Conservation (phyloP, 2,797 vertebrate genomes). For the Mycteria americana region DNA sequence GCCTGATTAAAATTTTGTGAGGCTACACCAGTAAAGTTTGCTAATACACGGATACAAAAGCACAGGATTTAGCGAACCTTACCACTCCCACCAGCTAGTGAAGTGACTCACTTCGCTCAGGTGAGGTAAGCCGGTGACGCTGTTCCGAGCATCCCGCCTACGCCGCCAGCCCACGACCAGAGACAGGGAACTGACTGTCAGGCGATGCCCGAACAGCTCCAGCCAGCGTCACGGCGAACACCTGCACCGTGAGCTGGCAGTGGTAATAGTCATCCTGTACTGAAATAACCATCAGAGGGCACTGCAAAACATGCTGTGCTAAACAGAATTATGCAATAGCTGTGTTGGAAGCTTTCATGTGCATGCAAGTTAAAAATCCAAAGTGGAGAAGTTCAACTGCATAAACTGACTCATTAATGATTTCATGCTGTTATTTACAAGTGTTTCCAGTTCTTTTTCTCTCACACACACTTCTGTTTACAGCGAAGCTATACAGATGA, state of each 20-base stretch:
- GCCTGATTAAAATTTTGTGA: neutral
- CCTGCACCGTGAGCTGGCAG: neutral
- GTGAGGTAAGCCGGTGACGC: fast-evolving
- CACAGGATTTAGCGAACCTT: neutral
- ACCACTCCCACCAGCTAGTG: neutral
- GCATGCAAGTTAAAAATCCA: neutral
- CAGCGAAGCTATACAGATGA: constrained; percentile 2
- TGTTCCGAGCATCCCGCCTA: neutral
- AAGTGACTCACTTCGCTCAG: neutral
- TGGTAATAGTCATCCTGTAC: neutral
- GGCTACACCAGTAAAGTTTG: neutral
- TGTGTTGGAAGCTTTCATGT: neutral
- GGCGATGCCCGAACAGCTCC: neutral
- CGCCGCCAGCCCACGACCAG: neutral
- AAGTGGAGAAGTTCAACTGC: neutral
- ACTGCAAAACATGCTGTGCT: constrained; percentile 49
- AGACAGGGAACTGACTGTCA: neutral
- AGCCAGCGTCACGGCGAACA: neutral
- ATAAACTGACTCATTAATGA: neutral
- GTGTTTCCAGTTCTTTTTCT: neutral
- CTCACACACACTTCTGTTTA: constrained; percentile 28
- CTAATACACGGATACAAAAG: neutral
- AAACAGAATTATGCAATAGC: neutral
- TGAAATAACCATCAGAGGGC: constrained; percentile 54
- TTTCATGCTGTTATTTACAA: constrained; percentile 8